A percentile compares a stretch with the other conserved stretches of the same genome.
Evolutionary conservation across 2,113 vertebrate species (phyloP).

Genomic region (Cebidichthys violaceus): DNA sequence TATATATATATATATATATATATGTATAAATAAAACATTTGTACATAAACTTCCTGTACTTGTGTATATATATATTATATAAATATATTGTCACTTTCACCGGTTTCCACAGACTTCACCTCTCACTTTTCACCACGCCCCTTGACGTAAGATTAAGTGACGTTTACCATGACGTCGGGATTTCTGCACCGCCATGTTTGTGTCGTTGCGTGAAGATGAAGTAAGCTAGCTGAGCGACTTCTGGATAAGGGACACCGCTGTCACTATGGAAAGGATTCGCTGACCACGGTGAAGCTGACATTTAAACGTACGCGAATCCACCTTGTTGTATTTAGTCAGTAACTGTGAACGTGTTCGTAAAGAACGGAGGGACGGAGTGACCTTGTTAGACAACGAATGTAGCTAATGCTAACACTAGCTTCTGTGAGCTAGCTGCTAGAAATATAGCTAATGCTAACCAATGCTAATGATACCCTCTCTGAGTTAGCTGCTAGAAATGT

Average conservation of each 20-base stretch:
- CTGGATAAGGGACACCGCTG: neutral
- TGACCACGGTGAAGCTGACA: neutral
- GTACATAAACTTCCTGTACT: no score
- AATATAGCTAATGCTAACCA: conserved; percentile 21
- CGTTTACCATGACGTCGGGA: neutral
- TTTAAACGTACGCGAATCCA: conserved; percentile 5
- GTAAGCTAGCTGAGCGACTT: neutral
- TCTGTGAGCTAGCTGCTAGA: neutral
- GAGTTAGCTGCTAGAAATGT: neutral
- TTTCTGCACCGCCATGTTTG: conserved; percentile 32
- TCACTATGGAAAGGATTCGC: neutral
- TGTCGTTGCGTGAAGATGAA: neutral
- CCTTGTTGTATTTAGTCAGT: fast-evolving
- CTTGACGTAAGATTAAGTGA: neutral
- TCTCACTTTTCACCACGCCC: neutral
- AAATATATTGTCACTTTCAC: neutral
- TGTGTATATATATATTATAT: no score
- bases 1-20: no score
- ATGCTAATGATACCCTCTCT: neutral
- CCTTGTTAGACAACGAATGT: conserved; percentile 13
- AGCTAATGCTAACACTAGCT: conserved; percentile 37
- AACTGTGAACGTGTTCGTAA: fast-evolving
- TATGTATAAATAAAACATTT: neutral
- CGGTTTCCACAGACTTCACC: neutral
- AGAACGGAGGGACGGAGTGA: neutral